Percentiles rank a stretch among this genome's conserved stretches.
Evolutionary conservation across 2,888 invertebrate species (phyloP).

Genomic region (Physocephala rufipes): DNA sequence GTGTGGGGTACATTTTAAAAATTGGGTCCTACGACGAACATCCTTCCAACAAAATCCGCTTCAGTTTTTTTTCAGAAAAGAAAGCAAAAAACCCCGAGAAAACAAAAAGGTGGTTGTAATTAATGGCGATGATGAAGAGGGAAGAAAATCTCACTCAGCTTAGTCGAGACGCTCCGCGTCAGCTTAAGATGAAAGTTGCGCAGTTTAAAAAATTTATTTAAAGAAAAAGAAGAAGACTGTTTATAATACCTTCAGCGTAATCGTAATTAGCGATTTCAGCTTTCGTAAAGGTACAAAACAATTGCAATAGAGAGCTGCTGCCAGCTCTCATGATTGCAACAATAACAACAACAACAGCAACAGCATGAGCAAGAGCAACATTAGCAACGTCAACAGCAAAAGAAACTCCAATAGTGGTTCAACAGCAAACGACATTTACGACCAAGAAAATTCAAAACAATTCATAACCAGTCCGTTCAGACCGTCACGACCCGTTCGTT

Average conservation of each 20-base stretch:
- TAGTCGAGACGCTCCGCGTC: background rate
- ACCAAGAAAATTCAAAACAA: background rate
- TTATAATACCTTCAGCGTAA: conserved; percentile 26
- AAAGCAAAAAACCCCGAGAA: background rate
- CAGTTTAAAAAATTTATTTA: conserved; percentile 7
- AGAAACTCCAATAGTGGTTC: conserved; percentile 23
- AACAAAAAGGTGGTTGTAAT: background rate
- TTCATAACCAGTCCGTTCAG: conserved; percentile 18
- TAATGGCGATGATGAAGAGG: background rate
- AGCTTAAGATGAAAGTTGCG: conserved; percentile 26
- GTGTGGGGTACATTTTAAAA: background rate
- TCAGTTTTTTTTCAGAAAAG: background rate
- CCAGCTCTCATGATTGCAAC: too few relatives aligned
- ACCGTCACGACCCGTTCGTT: conserved; percentile 10
- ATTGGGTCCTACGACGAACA: background rate
- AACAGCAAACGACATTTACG: conserved; percentile 13
- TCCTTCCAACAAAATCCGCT: conserved; percentile 20
- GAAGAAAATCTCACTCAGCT: background rate
- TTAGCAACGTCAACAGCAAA: conserved; percentile 36
- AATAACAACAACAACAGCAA: conserved; percentile 3
- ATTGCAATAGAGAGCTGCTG: too few relatives aligned
- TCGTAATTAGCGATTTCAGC: conserved; percentile 26
- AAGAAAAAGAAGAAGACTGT: too few relatives aligned
- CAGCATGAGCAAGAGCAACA: conserved; percentile 27
- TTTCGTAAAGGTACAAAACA: conserved; percentile 26